Evolutionary conservation across 2,113 vertebrate genomes (phyloP).

Genomic region (Brevimyrus niger): DNA sequence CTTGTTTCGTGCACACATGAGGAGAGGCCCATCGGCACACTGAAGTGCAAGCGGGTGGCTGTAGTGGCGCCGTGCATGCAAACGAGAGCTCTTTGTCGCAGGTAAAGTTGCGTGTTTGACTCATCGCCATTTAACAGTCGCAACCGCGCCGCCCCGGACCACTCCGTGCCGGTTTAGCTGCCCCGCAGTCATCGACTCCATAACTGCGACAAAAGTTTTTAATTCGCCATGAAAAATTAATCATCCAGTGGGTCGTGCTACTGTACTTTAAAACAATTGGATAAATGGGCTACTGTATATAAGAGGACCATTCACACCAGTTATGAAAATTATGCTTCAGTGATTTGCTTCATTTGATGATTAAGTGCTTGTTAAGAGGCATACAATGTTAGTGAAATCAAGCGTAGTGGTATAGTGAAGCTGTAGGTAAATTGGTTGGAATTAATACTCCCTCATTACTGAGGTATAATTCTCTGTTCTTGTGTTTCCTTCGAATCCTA

Average conservation of each 20-base stretch:
- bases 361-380: conserved; percentile 51
- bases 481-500: not conserved
- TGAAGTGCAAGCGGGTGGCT: not conserved
- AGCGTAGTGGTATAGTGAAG: conserved; percentile 47
- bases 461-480: not conserved
- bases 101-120: conserved; percentile 29
- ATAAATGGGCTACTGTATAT: conserved; percentile 43
- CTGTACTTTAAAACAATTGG: conserved; percentile 55
- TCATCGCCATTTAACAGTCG: conserved; percentile 26
- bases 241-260: conserved; percentile 38
- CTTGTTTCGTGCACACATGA: not conserved
- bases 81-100: not conserved
- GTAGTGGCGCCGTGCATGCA: not conserved
- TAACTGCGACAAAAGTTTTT: conserved; percentile 41
- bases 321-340: conserved; percentile 33
- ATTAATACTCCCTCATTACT: conserved; percentile 52
- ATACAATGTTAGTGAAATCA: conserved; percentile 56
- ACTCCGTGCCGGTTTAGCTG: conserved; percentile 27
- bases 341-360: conserved; percentile 62
- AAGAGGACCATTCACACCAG: conserved; percentile 36
- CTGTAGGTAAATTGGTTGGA: conserved; percentile 59
- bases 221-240: conserved; percentile 38
- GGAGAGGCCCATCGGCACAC: not conserved
- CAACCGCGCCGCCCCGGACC: conserved; percentile 29
- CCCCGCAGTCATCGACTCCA: conserved; percentile 29